Evolutionary conservation across 2,797 vertebrate genomes (phyloP).

Genomic region (Sciaenops ocellatus): DNA sequence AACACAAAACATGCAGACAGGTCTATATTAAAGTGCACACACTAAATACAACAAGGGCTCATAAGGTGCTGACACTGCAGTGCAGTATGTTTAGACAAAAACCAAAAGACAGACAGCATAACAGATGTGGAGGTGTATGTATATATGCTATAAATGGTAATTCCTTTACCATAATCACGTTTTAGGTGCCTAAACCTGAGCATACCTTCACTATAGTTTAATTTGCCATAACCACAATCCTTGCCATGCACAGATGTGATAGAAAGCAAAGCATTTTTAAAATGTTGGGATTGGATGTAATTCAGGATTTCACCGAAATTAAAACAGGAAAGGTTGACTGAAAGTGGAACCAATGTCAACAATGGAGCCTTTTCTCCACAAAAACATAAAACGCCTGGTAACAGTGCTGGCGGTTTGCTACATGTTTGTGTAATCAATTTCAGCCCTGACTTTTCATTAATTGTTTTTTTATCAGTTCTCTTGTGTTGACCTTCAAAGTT

Average conservation of each 20-base stretch:
- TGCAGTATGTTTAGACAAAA: too few species aligned
- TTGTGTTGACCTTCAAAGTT: not conserved
- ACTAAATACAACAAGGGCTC: too few species aligned
- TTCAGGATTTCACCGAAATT: not conserved
- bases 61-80: too few species aligned
- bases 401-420: not conserved
- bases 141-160: too few species aligned
- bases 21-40: too few species aligned
- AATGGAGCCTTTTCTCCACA: not conserved
- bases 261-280: too few species aligned
- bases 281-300: too few species aligned
- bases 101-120: too few species aligned
- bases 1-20: too few species aligned
- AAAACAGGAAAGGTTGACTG: not conserved
- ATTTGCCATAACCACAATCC: not conserved
- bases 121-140: too few species aligned
- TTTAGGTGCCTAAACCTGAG: too few species aligned
- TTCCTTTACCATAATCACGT: not conserved
- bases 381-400: not conserved
- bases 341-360: not conserved
- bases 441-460: slow-evolving; percentile 3
- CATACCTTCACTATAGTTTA: not conserved
- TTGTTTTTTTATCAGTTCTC: not conserved
- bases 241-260: too few species aligned
- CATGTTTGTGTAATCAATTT: not conserved